Percentiles rank a stretch among this genome's conserved stretches.
These are phyloP conservation scores for Lumbricus terrestris DNA, from an alignment of 2,888 invertebrate genomes.

Conservation along the genomic window DNA sequence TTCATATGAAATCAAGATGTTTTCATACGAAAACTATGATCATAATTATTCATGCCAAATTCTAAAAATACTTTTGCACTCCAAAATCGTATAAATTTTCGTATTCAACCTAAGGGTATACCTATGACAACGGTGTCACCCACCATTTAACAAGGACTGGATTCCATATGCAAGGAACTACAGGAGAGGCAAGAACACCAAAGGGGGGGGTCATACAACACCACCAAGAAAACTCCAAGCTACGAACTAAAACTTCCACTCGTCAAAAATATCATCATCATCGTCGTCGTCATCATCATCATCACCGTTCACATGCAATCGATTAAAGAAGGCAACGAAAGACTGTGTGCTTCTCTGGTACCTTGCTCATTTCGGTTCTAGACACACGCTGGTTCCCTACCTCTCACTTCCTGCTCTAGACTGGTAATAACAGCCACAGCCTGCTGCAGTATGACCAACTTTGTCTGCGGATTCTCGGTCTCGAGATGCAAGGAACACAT, in stretches of 20 bases:
- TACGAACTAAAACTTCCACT: background rate
- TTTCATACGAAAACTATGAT: background rate
- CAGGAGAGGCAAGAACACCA: background rate
- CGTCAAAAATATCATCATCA: background rate
- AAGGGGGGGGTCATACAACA: too few species aligned
- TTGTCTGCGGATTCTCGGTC: constrained; percentile 95
- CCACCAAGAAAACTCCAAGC: background rate
- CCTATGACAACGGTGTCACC: background rate
- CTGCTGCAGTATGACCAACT: constrained; percentile 95
- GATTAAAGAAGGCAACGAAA: background rate
- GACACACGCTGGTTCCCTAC: constrained; percentile 60
- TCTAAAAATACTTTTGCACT: too few species aligned
- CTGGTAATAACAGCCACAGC: constrained; percentile 98
- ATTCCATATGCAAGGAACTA: background rate
- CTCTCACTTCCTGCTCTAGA: constrained; percentile 94
- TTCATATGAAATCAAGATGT: background rate
- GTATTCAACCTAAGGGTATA: background rate
- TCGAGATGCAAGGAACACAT: constrained; percentile 97
- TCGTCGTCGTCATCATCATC: background rate
- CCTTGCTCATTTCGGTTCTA: background rate
- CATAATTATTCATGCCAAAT: too few species aligned
- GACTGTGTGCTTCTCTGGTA: background rate
- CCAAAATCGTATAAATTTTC: background rate
- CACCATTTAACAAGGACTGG: background rate
- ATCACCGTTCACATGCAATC: too few species aligned